Base-by-base conservation (phyloP, 2,888 invertebrate species). In the Euzophera pinguis region DNA sequence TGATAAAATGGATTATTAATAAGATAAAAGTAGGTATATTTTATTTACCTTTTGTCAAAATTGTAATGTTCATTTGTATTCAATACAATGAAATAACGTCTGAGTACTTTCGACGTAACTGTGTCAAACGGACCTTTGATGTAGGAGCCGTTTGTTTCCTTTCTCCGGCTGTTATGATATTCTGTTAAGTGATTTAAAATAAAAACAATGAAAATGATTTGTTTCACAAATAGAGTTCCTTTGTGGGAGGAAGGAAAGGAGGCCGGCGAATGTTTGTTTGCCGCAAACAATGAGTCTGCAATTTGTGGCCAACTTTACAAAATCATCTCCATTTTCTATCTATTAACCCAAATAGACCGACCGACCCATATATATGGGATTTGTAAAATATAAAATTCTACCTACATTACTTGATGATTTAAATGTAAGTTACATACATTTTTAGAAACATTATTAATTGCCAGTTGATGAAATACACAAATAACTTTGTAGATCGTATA, bases 271-370 rank as follows among this genome's bases (percentile, higher is more conserved):
- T 84, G 84, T 88, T 89, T 86, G 86, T 80, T 78, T 71, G 75
- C 67, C 70, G 71, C 79, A 84, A 86, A 88, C 85, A 89, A 86
- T 87, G 84, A 84, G 81, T 74, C 78, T 74, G 84, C 87, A 84
- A 88, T 86, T 88, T 88, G 87, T 77, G 83, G 77, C 73, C 74
- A 71, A 81, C 77, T 78, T 76, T 76, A 78, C 80, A 80, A 81
- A 81, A 81, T 78, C 64, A 67, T 69, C 66, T 67, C 67, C 71
- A 69, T 67, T 50, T 58, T 47, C 55, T 63, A 62, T 67, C 69
- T 72, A 72, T 22, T 1, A 10, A 67, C 70, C 73, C 13, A 29
- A 29, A 29, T 29, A 29, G 29, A 29, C n/a, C n/a, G n/a, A n/a
- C n/a, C n/a, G n/a, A n/a, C n/a, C n/a, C n/a, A n/a, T n/a, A n/a